Evolutionary conservation across 1,140 invertebrate species (phyloP).

Genomic region (Sogatella furcifera): DNA sequence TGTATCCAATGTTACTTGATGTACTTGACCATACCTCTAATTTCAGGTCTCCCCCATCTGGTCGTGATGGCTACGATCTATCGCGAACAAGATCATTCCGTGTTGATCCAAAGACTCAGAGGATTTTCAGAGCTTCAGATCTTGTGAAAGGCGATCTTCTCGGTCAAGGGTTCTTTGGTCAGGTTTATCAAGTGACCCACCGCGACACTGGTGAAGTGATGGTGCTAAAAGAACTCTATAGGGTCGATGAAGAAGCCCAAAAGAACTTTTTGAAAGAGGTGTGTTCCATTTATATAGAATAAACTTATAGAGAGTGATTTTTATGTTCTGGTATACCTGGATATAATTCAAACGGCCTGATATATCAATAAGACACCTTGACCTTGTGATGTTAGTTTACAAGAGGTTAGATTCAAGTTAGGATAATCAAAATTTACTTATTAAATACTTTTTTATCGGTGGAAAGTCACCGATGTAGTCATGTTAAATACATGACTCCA

Average conservation of each 20-base stretch:
- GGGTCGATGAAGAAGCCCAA: constrained; percentile 88
- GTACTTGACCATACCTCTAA: neutral
- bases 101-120: constrained; percentile 64
- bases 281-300: neutral
- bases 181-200: constrained; percentile 84
- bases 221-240: constrained; percentile 89
- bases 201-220: constrained; percentile 82
- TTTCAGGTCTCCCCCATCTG: constrained; percentile 34
- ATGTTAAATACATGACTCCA: too few relatives aligned
- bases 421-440: too few relatives aligned
- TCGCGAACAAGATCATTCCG: constrained; percentile 79
- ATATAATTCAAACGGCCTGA: too few relatives aligned
- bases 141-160: constrained; percentile 79
- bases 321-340: too few relatives aligned
- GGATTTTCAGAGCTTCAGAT: constrained; percentile 82
- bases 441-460: too few relatives aligned
- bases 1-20: too few relatives aligned
- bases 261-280: constrained; percentile 91
- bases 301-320: neutral
- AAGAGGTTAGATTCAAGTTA: too few relatives aligned
- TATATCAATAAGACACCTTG: too few relatives aligned
- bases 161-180: constrained; percentile 88
- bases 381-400: too few relatives aligned
- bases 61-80: constrained; percentile 48
- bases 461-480: too few relatives aligned